A percentile compares a stretch with the other conserved stretches of the same genome.
These are phyloP conservation scores for Vicugna pacos DNA, from an alignment of 2,113 vertebrate genomes.

Conservation along the genomic window DNA sequence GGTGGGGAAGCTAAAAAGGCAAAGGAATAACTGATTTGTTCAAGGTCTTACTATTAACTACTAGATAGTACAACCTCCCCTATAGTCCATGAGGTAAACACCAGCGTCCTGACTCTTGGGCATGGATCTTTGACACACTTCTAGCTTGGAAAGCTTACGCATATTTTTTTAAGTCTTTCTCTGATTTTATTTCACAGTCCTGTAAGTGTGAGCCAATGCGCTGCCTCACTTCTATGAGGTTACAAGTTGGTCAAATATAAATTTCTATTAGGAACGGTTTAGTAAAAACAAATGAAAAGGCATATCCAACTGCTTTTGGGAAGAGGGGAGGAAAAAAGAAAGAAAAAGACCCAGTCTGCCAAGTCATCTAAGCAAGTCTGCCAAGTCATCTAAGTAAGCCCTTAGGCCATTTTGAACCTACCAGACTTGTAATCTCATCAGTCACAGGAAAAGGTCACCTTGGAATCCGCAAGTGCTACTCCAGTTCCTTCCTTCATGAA, in stretches of 20 bases:
- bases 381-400: background rate
- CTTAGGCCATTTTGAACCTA: background rate
- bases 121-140: background rate
- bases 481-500: background rate
- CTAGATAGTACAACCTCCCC: background rate
- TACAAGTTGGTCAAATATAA: background rate
- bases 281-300: background rate
- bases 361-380: background rate
- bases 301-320: background rate
- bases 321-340: background rate
- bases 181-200: background rate
- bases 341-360: background rate
- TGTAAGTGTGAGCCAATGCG: background rate
- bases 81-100: background rate
- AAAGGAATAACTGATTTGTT: background rate
- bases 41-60: background rate
- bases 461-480: background rate
- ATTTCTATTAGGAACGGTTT: background rate
- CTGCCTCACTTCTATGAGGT: background rate
- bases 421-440: background rate
- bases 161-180: background rate
- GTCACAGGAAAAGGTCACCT: background rate
- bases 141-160: constrained; percentile 7
- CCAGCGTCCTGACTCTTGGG: background rate
- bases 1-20: background rate